Evolutionary conservation across 2,888 invertebrate genomes (phyloP).

Genomic region (Melitaea athalia): DNA sequence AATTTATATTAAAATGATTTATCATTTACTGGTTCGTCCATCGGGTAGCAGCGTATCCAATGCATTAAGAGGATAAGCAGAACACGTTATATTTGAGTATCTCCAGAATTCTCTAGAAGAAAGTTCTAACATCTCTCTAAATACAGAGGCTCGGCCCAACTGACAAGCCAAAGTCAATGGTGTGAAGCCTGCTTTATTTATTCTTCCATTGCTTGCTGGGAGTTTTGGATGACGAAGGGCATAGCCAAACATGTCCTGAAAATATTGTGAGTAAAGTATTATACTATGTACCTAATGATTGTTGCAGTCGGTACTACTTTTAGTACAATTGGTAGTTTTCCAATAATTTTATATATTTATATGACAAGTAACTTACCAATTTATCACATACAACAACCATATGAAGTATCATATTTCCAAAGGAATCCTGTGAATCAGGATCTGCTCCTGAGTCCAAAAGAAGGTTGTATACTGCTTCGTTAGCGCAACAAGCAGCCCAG

Average conservation of each 20-base stretch:
- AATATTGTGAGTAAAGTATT: constrained; percentile 24
- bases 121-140: constrained; percentile 98
- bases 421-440: constrained; percentile 97
- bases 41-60: constrained; percentile 97
- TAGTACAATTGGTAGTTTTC: neutral
- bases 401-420: constrained; percentile 99
- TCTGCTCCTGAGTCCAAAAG: constrained; percentile 95
- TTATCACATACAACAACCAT: constrained; percentile 99
- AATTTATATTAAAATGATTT: neutral
- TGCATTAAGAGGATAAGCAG: constrained; percentile 97
- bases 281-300: neutral
- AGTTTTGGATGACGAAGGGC: constrained; percentile 96
- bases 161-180: constrained; percentile 98
- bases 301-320: no score
- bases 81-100: constrained; percentile 99
- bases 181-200: constrained; percentile 94
- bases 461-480: constrained; percentile 98
- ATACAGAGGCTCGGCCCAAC: constrained; percentile 97
- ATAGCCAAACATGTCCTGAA: constrained; percentile 98
- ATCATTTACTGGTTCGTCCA: constrained; percentile 94
- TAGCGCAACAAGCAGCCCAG: constrained; percentile 98
- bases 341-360: neutral
- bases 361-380: constrained; percentile 83
- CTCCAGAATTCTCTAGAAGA: constrained; percentile 98
- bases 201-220: constrained; percentile 95